Percentiles rank a stretch among this genome's conserved stretches.
phyloP scores from a whole-genome alignment of 1,140 invertebrate genomes.

The Thaumetopoea pityocampa region DNA sequence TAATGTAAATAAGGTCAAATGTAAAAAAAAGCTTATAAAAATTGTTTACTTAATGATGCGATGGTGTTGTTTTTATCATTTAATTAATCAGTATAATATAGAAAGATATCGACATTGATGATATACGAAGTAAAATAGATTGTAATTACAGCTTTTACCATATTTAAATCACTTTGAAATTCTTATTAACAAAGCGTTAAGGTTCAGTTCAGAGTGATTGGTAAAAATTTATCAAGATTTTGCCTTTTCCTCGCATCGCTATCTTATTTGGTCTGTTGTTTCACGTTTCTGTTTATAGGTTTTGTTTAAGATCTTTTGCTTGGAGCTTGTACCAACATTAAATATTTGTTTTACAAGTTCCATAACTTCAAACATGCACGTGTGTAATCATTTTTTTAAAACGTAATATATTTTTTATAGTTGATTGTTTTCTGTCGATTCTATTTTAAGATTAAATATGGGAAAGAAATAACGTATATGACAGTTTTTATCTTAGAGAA shows the following conservation, averaged over 20 bases:
- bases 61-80: conserved; percentile 37
- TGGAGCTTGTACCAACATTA: conserved; percentile 10
- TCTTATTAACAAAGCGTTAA: conserved; percentile 10
- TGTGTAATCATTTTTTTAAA: no score
- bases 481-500: no score
- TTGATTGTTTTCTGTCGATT: no score
- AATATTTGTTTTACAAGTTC: conserved; percentile 8
- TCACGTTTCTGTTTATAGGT: conserved; percentile 31
- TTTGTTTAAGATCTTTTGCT: conserved; percentile 19
- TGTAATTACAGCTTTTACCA: conserved; percentile 32
- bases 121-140: conserved; percentile 38
- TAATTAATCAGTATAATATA: conserved; percentile 48
- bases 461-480: no score
- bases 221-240: conserved; percentile 24
- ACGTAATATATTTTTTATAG: no score
- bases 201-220: conserved; percentile 12
- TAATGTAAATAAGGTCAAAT: conserved; percentile 33
- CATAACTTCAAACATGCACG: conserved; percentile 4
- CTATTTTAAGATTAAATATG: no score
- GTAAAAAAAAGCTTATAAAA: conserved; percentile 28
- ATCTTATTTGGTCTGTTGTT: conserved; percentile 30
- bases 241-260: conserved; percentile 28
- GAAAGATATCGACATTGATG: conserved; percentile 35
- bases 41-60: conserved; percentile 38
- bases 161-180: conserved; percentile 9